Percentiles rank a stretch among this genome's conserved stretches.
phyloP scores from a whole-genome alignment of 2,797 vertebrate species.

The Malurus splendens region DNA sequence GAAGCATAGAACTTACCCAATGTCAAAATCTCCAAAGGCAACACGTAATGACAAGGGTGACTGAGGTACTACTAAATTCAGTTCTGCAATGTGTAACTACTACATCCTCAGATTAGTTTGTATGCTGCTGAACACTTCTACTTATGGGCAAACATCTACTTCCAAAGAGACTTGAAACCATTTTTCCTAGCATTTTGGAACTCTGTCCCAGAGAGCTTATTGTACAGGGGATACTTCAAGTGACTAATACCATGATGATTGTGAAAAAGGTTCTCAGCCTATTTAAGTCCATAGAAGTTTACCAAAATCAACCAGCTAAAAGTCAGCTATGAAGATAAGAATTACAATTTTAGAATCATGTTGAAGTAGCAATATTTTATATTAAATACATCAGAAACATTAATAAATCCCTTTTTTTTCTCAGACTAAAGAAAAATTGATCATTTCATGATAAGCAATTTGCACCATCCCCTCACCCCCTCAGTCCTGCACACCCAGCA shows the following conservation, averaged over 20 bases:
- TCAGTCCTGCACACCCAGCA: not conserved
- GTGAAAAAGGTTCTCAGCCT: not conserved
- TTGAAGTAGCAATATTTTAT: not conserved
- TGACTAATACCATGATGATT: not conserved
- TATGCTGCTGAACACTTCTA: not conserved
- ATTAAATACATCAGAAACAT: not conserved
- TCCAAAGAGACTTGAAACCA: not conserved
- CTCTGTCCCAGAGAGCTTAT: not conserved
- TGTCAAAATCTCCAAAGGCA: not conserved
- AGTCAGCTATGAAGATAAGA: not conserved
- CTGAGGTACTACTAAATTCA: not conserved
- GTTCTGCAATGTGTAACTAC: not conserved
- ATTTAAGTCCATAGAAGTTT: not conserved
- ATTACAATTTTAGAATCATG: not conserved
- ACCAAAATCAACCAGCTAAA: not conserved
- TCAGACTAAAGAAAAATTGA: not conserved
- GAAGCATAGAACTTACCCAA: not conserved
- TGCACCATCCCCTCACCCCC: rapidly evolving
- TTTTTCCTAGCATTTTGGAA: not conserved
- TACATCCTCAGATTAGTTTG: no score
- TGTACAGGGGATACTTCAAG: not conserved
- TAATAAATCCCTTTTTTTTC: not conserved
- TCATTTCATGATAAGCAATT: not conserved
- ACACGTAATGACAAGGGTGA: not conserved
- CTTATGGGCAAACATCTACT: not conserved